A percentile compares a stretch with the other conserved stretches of the same genome.
Evolutionary conservation across 2,113 vertebrate genomes (phyloP).

Genomic region (Cryptomyrus ogoouensis): DNA sequence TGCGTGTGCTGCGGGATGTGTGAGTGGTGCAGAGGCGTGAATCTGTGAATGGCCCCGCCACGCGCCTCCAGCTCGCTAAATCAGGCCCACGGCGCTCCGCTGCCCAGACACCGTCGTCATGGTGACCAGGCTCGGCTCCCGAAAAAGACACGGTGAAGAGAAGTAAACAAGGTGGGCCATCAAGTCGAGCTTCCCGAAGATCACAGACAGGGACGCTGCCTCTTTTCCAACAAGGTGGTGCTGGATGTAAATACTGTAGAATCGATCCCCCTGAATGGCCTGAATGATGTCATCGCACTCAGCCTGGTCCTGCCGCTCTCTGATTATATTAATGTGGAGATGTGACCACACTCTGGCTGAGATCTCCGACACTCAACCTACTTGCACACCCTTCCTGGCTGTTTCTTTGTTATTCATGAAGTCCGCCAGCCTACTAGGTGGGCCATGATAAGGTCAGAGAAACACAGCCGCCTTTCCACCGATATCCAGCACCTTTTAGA

Average conservation of each 20-base stretch:
- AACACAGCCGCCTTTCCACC: neutral
- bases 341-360: neutral
- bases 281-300: neutral
- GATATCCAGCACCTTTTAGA: neutral
- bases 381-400: neutral
- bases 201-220: neutral
- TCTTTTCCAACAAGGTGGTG: neutral
- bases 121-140: neutral
- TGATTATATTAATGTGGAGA: neutral
- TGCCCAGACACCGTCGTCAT: constrained; percentile 15
- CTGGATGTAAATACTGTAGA: neutral
- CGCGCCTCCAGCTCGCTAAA: neutral
- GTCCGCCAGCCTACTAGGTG: neutral
- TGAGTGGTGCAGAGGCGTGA: neutral
- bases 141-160: neutral
- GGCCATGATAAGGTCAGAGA: neutral
- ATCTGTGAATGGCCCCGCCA: constrained; percentile 3
- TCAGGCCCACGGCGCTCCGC: neutral
- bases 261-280: neutral
- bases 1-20: neutral
- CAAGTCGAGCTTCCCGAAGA: neutral
- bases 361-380: neutral
- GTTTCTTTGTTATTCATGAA: neutral
- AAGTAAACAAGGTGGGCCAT: neutral
- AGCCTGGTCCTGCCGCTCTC: neutral